Evolutionary conservation across 2,888 invertebrate species (phyloP), one percentile per base, ranked within the genome.

Genomic region (Drosophila greeni): DNA sequence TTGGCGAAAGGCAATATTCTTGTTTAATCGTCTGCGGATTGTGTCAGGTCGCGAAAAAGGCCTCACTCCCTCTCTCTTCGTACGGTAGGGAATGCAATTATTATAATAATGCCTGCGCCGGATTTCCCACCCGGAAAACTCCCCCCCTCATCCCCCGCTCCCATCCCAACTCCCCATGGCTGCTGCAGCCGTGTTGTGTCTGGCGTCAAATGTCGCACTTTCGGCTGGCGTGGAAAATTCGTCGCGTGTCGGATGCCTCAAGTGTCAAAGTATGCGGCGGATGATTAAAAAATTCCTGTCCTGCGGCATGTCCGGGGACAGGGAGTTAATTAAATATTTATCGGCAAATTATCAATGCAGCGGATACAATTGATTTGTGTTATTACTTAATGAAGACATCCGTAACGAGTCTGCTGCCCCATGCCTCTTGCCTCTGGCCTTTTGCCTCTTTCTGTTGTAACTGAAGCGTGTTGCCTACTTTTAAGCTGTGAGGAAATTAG

Each of bases 151-250:
- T n/a, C n/a, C n/a, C 23, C 8, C 31, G 37, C 9, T 29, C 43
- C 5, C 4, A 12, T 29, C 43, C 5, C 4, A 12, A 7, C 16
- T 16, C 12, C 1, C 23, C 5, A 9, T 1, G 2, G 33, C 43
- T 2, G n/a, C 8, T 49, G 18, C 31, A 18, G 40, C 45, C 36
- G 36, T 23, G 33, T 40, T 33, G 39, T 64, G 64, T 42, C 58
- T 76, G 80, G 85, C 82, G 86, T 80, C 78, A 85, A 86, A 85
- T 80, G 78, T 86, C 76, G 82, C 85, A 86, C 86, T 73, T 77
- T 67, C 53, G 53, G 40, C 52, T 42, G 70, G 52, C 62, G 66
- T 53, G 70, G 66, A 66, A 64, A 66, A 66, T 62, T 67, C 48
- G 64, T 62, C 64, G 70, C 64, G 64, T 66, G 64, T 47, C 56